Conservation (phyloP, 1,140 invertebrate genomes). For the Adoxophyes honmai region DNA sequence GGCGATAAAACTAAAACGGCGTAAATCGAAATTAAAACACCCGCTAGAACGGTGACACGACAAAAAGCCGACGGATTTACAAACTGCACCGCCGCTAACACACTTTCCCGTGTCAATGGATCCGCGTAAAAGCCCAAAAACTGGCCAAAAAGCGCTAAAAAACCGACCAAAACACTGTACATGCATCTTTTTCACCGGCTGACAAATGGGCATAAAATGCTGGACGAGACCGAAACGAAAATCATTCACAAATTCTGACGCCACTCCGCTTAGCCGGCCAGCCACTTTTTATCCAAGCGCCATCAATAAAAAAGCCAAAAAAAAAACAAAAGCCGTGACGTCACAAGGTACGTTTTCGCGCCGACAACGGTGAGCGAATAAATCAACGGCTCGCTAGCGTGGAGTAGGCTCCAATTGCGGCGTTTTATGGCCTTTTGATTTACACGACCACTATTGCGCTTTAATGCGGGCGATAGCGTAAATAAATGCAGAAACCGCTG, state of each 20-base stretch:
- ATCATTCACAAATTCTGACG: conserved; percentile 74
- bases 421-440: conserved; percentile 65
- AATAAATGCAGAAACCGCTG: conserved; percentile 38
- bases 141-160: conserved; percentile 42
- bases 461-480: conserved; percentile 52
- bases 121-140: conserved; percentile 71
- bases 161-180: conserved; percentile 44
- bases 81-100: conserved; percentile 67
- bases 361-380: conserved; percentile 61
- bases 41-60: conserved; percentile 30
- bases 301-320: conserved; percentile 64
- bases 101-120: conserved; percentile 73
- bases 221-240: conserved; percentile 61
- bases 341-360: conserved; percentile 64
- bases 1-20: conserved; percentile 30
- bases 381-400: conserved; percentile 60
- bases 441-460: conserved; percentile 54
- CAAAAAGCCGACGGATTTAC: conserved; percentile 62
- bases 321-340: conserved; percentile 64
- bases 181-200: conserved; percentile 70
- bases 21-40: conserved; percentile 39
- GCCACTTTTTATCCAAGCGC: conserved; percentile 67
- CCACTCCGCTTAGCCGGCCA: conserved; percentile 47
- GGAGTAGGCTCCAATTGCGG: conserved; percentile 63
- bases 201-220: conserved; percentile 71